Evolutionary conservation across 2,797 vertebrate genomes (phyloP).

Genomic region (Molossus alvarezi): DNA sequence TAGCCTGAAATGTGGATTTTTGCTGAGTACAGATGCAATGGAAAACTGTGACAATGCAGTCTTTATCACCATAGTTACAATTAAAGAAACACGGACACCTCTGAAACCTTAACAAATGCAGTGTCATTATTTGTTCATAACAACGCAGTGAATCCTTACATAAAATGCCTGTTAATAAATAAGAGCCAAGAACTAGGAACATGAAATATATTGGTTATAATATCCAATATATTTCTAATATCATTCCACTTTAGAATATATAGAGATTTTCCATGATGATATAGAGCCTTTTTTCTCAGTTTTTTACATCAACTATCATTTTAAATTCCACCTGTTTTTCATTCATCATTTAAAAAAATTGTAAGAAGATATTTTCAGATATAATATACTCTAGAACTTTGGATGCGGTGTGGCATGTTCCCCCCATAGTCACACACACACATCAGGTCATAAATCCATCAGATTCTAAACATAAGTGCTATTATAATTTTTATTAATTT

Average conservation of each 20-base stretch:
- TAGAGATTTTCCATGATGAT: background rate
- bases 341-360: constrained; percentile 22
- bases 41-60: background rate
- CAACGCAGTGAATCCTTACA: background rate
- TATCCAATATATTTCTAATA: background rate
- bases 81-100: background rate
- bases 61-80: constrained; percentile 2
- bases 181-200: constrained; percentile 1
- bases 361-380: background rate
- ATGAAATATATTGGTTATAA: constrained; percentile 11
- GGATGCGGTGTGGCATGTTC: background rate
- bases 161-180: constrained; percentile 34
- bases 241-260: background rate
- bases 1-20: constrained; percentile 54
- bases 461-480: background rate
- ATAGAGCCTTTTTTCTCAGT: background rate
- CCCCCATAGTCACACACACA: background rate
- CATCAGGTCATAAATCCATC: background rate
- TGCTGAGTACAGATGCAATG: background rate
- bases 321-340: constrained; percentile 18
- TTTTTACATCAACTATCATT: background rate
- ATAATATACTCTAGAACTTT: background rate
- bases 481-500: constrained; percentile 50
- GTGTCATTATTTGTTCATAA: background rate
- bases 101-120: constrained; percentile 2